Conservation (phyloP, 2,888 invertebrate genomes). For the Schrankia costaestrigalis region DNA sequence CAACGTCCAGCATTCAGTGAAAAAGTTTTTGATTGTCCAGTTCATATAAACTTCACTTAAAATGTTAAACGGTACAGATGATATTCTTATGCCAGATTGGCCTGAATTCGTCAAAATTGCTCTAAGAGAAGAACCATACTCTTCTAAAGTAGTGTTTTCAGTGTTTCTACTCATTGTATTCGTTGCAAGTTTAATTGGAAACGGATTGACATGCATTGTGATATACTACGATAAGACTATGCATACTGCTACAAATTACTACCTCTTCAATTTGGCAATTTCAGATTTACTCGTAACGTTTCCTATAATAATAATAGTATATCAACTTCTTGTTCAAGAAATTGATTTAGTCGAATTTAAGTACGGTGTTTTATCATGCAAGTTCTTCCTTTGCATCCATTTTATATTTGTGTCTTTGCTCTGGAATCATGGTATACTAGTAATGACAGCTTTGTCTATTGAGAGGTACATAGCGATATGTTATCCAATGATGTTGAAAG, state of each 20-base stretch:
- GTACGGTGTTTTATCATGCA: slow-evolving; percentile 18
- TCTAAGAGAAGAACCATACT: slow-evolving; percentile 15
- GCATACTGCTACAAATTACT: slow-evolving; percentile 67
- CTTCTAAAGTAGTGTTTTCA: slow-evolving; percentile 19
- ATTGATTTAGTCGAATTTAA: slow-evolving; percentile 13
- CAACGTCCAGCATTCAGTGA: too few species aligned
- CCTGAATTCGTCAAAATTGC: slow-evolving; percentile 17
- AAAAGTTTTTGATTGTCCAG: too few species aligned
- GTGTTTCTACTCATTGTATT: slow-evolving; percentile 21
- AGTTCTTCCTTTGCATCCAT: slow-evolving; percentile 27
- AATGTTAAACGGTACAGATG: slow-evolving; percentile 14
- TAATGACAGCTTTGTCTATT: slow-evolving; percentile 32
- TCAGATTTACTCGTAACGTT: slow-evolving; percentile 60
- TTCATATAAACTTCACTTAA: not conserved
- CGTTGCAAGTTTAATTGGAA: slow-evolving; percentile 42
- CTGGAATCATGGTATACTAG: slow-evolving; percentile 32
- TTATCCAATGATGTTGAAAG: slow-evolving; percentile 28
- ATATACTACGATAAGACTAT: slow-evolving; percentile 59
- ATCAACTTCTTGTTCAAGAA: slow-evolving; percentile 17
- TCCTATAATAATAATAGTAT: slow-evolving; percentile 46
- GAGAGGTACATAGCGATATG: slow-evolving; percentile 36
- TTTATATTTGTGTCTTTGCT: slow-evolving; percentile 23
- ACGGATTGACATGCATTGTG: slow-evolving; percentile 65
- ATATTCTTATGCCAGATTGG: slow-evolving; percentile 19
- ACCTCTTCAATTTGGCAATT: slow-evolving; percentile 62